These are phyloP conservation scores for Chaitophorus viminalis DNA, from an alignment of 2,888 invertebrate species.

Conservation along the genomic window DNA sequence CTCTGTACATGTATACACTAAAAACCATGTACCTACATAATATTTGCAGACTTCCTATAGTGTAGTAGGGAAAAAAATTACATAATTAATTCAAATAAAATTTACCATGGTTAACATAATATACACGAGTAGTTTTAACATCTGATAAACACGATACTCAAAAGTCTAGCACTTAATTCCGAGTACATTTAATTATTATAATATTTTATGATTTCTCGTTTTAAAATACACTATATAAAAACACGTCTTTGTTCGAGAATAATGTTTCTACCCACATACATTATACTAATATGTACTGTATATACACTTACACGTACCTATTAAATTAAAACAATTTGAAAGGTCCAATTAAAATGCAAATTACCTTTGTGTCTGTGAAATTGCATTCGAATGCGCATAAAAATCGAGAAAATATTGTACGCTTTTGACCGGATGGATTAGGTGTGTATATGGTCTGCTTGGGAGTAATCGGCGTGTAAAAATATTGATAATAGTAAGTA, in stretches of 20 bases:
- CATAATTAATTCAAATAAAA: slow-evolving; percentile 2
- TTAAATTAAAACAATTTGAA: slow-evolving; percentile 15
- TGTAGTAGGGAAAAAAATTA: neutral
- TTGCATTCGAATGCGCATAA: neutral
- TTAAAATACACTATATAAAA: slow-evolving; percentile 15
- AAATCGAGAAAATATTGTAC: slow-evolving; percentile 8
- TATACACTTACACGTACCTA: neutral
- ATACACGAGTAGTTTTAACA: neutral
- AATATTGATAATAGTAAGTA: no score
- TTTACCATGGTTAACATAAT: neutral
- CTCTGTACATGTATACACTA: no score
- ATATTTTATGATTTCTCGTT: neutral
- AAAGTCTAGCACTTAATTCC: neutral
- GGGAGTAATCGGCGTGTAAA: neutral
- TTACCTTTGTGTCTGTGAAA: neutral
- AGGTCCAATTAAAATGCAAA: slow-evolving; percentile 37
- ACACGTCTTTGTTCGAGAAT: neutral
- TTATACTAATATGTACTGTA: neutral
- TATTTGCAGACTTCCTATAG: no score
- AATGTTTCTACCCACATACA: neutral
- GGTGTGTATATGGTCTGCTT: neutral
- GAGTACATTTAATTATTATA: neutral
- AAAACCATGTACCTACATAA: no score
- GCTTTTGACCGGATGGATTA: neutral
- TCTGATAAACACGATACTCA: neutral